Conservation (phyloP, 2,113 vertebrate genomes). For the Elachura formosa region DNA sequence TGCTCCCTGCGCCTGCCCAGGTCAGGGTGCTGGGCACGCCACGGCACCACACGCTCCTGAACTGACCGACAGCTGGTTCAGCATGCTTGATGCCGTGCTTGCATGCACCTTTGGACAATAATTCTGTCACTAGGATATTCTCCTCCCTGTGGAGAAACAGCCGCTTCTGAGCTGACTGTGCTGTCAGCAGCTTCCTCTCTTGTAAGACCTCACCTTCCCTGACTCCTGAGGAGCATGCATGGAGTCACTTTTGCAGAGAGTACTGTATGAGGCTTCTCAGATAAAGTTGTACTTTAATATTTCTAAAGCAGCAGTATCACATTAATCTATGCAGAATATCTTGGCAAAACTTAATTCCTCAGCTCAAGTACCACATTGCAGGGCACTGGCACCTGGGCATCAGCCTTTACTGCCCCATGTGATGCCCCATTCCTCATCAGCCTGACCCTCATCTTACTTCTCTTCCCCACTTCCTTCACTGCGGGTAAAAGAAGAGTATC, state of each 20-base stretch:
- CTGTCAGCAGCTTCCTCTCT: background rate
- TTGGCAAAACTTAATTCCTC: background rate
- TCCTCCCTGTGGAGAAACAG: background rate
- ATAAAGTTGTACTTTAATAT: background rate
- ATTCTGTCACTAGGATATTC: background rate
- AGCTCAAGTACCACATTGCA: fast-evolving
- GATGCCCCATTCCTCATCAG: background rate
- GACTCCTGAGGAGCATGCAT: fast-evolving
- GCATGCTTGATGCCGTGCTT: background rate
- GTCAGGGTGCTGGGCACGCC: fast-evolving
- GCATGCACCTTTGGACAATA: background rate
- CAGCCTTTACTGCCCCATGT: background rate
- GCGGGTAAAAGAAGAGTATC: background rate
- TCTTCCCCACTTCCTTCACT: background rate
- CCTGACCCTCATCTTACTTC: background rate
- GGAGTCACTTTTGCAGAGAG: background rate
- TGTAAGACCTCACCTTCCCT: background rate
- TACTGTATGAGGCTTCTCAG: background rate
- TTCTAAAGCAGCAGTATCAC: background rate
- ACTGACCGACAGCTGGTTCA: background rate
- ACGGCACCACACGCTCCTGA: fast-evolving
- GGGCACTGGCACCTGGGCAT: background rate
- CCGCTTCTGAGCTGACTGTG: background rate
- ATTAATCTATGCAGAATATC: background rate
- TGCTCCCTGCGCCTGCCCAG: background rate